Evolutionary conservation across 2,888 invertebrate genomes (phyloP).

Genomic region (Ernsta delagoae): DNA sequence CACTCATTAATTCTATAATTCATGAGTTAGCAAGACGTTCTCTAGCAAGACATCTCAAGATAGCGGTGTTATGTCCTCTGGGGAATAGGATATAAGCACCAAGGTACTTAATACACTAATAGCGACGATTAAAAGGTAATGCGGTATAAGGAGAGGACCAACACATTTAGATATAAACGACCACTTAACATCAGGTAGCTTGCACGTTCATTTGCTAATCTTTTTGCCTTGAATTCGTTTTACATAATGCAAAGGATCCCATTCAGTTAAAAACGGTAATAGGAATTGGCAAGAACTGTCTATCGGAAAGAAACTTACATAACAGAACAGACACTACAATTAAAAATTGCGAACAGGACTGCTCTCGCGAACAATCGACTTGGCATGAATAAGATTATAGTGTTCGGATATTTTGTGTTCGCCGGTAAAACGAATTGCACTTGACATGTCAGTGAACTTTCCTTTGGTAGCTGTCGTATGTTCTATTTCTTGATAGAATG

Average conservation of each 20-base stretch:
- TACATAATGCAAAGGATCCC: background rate
- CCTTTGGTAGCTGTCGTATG: no score
- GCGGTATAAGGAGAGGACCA: no score
- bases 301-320: slow-evolving; percentile 17
- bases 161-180: no score
- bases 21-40: no score
- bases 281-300: background rate
- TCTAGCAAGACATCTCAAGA: no score
- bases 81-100: no score
- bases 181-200: background rate
- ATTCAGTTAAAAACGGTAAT: background rate
- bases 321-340: slow-evolving; percentile 34
- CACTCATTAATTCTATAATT: no score
- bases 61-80: no score
- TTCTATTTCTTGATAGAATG: no score
- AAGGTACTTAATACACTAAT: no score
- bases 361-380: slow-evolving; percentile 23
- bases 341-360: slow-evolving; percentile 32
- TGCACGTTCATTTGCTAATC: background rate
- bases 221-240: background rate
- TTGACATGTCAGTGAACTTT: no score
- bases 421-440: slow-evolving; percentile 12
- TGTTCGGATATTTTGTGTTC: slow-evolving; percentile 24
- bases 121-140: no score
- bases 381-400: slow-evolving; percentile 31